Conservation (phyloP, 2,113 vertebrate species). For the Sinocyclocheilus grahami region DNA sequence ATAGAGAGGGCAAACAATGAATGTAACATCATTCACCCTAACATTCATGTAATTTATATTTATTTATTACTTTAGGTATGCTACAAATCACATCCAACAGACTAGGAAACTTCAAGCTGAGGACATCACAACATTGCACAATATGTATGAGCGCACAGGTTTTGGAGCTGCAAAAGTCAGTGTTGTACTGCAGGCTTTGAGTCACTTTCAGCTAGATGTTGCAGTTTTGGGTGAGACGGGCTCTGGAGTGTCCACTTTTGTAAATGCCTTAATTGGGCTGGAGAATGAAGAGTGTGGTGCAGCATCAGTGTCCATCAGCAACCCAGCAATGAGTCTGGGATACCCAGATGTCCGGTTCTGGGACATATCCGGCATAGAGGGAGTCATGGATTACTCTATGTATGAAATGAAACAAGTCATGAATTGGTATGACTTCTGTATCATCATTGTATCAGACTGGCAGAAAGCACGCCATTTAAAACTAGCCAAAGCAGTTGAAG, state of each 20-base stretch:
- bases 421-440: constrained; percentile 43
- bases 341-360: constrained; percentile 52
- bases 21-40: not conserved
- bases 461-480: constrained; percentile 30
- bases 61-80: not conserved
- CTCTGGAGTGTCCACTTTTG: constrained; percentile 45
- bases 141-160: not conserved
- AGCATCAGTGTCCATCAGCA: not conserved
- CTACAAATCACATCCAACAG: not conserved
- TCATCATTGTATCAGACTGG: constrained; percentile 50
- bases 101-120: constrained; percentile 28
- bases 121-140: constrained; percentile 12
- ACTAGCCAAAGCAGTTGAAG: constrained; percentile 33
- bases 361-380: constrained; percentile 44
- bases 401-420: constrained; percentile 2
- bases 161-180: constrained; percentile 16
- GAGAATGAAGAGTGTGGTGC: not conserved
- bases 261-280: constrained; percentile 24
- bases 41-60: not conserved
- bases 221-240: constrained; percentile 46
- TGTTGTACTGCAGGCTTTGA: constrained; percentile 37
- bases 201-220: constrained; percentile 49
- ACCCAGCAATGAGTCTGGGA: constrained; percentile 21
- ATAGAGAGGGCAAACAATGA: not conserved
- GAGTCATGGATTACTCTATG: constrained; percentile 15